Evolutionary conservation across 1,140 invertebrate genomes (phyloP).

Genomic region (Chironomus striatipennis): DNA sequence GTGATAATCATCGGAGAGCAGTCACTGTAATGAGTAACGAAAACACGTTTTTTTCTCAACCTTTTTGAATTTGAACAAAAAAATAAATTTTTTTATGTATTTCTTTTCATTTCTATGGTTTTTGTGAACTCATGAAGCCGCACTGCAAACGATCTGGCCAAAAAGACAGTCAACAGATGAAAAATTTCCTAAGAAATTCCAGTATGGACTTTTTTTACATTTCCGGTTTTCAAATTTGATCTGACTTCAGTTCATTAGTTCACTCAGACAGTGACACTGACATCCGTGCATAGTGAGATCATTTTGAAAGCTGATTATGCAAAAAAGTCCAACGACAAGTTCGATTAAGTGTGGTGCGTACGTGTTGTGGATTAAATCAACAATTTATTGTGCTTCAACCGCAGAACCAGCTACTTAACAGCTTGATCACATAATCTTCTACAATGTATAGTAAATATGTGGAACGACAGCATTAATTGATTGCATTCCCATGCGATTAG

Average conservation of each 20-base stretch:
- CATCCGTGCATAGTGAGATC: conserved; percentile 38
- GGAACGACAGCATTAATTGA: background rate
- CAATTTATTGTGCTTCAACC: no score
- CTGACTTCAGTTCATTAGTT: conserved; percentile 37
- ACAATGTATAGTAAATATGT: no score
- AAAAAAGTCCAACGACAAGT: conserved; percentile 18
- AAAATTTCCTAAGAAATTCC: background rate
- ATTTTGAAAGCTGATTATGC: conserved; percentile 44
- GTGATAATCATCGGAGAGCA: background rate
- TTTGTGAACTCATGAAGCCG: background rate
- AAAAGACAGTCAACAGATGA: no score
- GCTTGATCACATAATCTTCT: no score
- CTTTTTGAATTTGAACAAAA: background rate
- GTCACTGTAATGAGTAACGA: background rate
- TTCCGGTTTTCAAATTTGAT: conserved; percentile 42
- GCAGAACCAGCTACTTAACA: no score
- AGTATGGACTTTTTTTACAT: background rate
- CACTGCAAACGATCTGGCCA: no score
- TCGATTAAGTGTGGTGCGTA: background rate
- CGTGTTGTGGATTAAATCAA: no score
- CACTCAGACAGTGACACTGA: background rate
- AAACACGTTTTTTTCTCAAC: conserved; percentile 18
- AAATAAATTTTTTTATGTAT: background rate
- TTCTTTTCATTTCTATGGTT: conserved; percentile 8
- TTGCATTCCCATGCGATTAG: conserved; percentile 3